Percentiles rank a stretch among this genome's conserved stretches.
Conservation (phyloP, 2,888 invertebrate genomes). For the Drosophila siamana region DNA sequence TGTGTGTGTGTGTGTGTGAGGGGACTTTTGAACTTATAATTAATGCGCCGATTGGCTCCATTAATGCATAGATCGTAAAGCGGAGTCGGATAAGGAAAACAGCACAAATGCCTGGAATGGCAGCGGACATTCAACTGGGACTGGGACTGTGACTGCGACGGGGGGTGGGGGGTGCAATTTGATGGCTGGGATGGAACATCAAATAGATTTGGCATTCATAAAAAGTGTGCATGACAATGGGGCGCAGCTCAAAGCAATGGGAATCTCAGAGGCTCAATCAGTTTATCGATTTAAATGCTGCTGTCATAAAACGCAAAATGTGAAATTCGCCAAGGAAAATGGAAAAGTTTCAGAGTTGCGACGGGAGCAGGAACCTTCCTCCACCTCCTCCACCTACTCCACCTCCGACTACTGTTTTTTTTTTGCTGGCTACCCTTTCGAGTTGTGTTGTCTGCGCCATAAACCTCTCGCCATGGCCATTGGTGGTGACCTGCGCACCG, state of each 20-base stretch:
- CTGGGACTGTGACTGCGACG: too few relatives aligned
- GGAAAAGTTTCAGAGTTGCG: neutral
- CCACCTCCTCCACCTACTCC: neutral
- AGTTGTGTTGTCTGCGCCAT: conserved; percentile 27
- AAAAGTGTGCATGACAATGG: conserved; percentile 26
- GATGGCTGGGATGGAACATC: conserved; percentile 12
- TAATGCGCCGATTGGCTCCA: conserved; percentile 25
- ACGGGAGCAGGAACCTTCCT: neutral
- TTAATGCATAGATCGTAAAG: conserved; percentile 17
- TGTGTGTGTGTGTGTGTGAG: conserved; percentile 14
- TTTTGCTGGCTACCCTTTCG: conserved; percentile 33
- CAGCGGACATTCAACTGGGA: neutral
- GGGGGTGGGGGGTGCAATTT: neutral
- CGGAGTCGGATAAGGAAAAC: conserved; percentile 2
- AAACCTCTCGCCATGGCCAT: conserved; percentile 26
- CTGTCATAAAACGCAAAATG: conserved; percentile 66
- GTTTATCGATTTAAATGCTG: conserved; percentile 75
- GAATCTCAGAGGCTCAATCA: conserved; percentile 71
- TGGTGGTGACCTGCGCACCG: conserved; percentile 40
- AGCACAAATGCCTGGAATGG: neutral
- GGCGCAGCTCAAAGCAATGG: conserved; percentile 58
- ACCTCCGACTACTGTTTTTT: neutral
- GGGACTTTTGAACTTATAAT: conserved; percentile 28
- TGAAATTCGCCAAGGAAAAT: conserved; percentile 9
- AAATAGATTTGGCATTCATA: conserved; percentile 26